Conservation (phyloP, 2,113 vertebrate species). For the Aspidoscelis tigris region DNA sequence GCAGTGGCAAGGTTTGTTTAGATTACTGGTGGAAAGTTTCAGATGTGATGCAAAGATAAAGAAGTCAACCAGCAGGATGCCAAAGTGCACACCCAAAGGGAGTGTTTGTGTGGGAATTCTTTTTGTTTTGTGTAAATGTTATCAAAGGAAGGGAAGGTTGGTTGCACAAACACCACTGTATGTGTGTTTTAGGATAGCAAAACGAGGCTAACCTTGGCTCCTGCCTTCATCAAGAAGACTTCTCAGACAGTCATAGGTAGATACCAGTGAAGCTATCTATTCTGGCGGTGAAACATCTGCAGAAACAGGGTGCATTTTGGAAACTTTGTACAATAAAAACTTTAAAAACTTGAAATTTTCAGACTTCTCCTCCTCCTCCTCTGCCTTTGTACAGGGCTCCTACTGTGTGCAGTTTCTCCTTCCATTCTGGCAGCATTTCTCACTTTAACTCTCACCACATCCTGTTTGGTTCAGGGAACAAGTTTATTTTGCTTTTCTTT, state of each 20-base stretch:
- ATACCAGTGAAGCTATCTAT: too few species aligned
- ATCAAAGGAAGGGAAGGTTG: constrained; percentile 14
- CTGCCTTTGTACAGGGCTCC: neutral
- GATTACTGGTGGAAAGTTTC: constrained; percentile 10
- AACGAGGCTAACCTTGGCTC: neutral
- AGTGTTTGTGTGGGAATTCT: neutral
- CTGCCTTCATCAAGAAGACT: constrained; percentile 26
- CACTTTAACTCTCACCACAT: constrained; percentile 12
- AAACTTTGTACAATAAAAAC: neutral
- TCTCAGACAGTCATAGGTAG: constrained; percentile 10
- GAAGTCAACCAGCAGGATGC: neutral
- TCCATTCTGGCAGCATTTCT: constrained; percentile 13
- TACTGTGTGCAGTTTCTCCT: constrained; percentile 18
- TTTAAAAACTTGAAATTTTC: constrained; percentile 51
- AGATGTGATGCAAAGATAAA: constrained; percentile 9
- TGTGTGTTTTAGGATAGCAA: neutral
- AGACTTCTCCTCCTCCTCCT: constrained; percentile 56
- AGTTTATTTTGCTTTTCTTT: neutral
- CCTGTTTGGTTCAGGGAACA: constrained; percentile 15
- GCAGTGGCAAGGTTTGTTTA: neutral
- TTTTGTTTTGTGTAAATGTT: constrained; percentile 40
- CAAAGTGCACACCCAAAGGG: neutral
- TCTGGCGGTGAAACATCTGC: constrained; percentile 16
- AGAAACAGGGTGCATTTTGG: neutral
- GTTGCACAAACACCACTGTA: constrained; percentile 30